Evolutionary conservation across 2,113 vertebrate genomes (phyloP).

Genomic region (Hyperopisus bebe): DNA sequence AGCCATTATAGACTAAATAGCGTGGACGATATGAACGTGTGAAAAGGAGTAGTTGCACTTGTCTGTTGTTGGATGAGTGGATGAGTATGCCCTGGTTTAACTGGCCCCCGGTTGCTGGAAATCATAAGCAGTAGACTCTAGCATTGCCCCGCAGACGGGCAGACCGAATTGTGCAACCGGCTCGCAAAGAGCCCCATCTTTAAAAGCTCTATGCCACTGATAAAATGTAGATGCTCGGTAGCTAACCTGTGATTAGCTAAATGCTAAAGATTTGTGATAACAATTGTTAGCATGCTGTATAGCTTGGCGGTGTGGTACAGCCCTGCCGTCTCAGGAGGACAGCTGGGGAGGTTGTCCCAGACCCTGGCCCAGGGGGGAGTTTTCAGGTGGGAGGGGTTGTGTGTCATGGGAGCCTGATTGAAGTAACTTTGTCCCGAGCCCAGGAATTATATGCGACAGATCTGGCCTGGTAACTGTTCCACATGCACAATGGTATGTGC

Average conservation of each 20-base stretch:
- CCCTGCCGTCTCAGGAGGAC: background rate
- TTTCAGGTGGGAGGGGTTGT: background rate
- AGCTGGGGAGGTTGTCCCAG: background rate
- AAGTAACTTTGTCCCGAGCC: background rate
- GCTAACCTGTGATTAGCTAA: background rate
- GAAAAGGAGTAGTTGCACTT: background rate
- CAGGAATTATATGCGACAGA: background rate
- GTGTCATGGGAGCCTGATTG: background rate
- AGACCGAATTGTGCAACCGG: background rate
- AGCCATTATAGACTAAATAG: background rate
- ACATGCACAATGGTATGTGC: background rate
- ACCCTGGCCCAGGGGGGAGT: background rate
- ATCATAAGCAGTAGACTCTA: background rate
- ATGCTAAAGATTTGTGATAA: background rate
- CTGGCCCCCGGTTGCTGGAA: background rate
- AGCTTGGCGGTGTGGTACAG: background rate
- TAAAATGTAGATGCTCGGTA: background rate
- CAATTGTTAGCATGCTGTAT: background rate
- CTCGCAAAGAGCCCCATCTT: background rate
- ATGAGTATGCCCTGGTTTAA: background rate
- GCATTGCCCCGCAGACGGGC: background rate
- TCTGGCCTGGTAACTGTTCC: background rate
- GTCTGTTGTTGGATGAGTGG: background rate
- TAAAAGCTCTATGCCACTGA: background rate
- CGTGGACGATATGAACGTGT: background rate